phyloP scores from a whole-genome alignment of 23 tunicate species.

The Oikopleura vanhoeffeni region DNA sequence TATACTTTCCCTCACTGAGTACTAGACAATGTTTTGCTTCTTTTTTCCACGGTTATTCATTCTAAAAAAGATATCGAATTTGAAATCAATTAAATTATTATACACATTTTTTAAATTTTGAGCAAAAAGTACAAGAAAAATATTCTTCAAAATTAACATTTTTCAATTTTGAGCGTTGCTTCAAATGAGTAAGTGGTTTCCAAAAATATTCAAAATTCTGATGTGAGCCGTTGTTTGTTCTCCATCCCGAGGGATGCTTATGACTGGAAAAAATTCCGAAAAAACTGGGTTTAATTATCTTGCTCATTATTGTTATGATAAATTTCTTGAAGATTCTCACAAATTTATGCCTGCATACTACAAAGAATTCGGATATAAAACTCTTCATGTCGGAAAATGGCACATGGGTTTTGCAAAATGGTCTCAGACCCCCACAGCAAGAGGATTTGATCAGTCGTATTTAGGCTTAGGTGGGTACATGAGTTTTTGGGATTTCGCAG shows the following conservation, averaged over 20 bases:
- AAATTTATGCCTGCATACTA: neutral
- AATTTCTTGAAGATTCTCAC: neutral
- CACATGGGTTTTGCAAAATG: neutral
- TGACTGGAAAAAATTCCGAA: conserved; percentile 1
- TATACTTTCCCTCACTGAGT: no score
- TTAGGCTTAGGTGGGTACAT: neutral
- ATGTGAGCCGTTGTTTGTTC: neutral
- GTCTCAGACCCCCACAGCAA: conserved; percentile 1
- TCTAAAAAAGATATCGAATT: no score
- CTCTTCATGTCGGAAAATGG: conserved; percentile 13
- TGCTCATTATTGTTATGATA: neutral
- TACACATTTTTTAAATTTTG: no score
- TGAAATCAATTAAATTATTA: no score
- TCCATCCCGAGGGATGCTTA: neutral
- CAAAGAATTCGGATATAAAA: neutral
- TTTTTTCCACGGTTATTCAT: no score
- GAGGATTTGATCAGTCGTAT: neutral
- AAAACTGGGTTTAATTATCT: conserved; percentile 5
- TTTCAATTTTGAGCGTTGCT: no score
- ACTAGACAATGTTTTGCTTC: no score
- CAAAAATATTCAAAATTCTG: no score
- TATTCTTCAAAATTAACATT: neutral
- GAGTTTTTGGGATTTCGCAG: neutral
- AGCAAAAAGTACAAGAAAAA: neutral
- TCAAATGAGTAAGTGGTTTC: no score